phyloP scores from a whole-genome alignment of 2,888 invertebrate species.

The Aspidapion aeneum region DNA sequence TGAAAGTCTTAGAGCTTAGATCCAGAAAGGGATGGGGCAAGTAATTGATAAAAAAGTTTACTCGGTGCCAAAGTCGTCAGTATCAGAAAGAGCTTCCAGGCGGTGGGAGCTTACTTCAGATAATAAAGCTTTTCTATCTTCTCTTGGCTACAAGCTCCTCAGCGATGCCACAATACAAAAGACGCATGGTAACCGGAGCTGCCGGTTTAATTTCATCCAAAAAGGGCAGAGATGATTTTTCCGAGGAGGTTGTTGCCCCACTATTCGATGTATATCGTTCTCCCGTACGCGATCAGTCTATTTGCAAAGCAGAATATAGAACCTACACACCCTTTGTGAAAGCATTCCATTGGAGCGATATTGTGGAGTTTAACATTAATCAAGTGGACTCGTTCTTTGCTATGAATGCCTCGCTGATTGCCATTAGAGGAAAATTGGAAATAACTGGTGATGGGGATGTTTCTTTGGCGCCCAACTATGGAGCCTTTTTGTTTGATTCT shows the following conservation, averaged over 20 bases:
- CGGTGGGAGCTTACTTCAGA: neutral
- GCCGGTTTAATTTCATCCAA: neutral
- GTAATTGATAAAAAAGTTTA: neutral
- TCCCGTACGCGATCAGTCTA: constrained; percentile 17
- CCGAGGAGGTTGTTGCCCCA: neutral
- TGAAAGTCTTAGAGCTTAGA: constrained; percentile 27
- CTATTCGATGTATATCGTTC: constrained; percentile 9
- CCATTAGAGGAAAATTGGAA: constrained; percentile 12
- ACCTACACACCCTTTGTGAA: constrained; percentile 24
- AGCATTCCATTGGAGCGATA: constrained; percentile 27
- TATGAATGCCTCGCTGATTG: constrained; percentile 10
- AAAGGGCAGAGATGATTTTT: neutral
- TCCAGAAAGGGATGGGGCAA: neutral
- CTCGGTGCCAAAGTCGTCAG: neutral
- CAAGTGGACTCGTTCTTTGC: constrained; percentile 21
- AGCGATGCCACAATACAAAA: neutral
- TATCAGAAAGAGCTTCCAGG: neutral
- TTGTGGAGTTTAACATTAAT: constrained; percentile 24
- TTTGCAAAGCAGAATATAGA: constrained; percentile 18
- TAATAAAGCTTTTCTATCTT: constrained; percentile 1
- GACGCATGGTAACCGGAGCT: neutral
- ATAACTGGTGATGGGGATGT: constrained; percentile 7
- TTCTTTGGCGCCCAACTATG: constrained; percentile 17
- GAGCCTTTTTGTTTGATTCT: constrained; percentile 19
- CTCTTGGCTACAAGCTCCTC: constrained; percentile 2